A percentile compares a stretch with the other conserved stretches of the same genome.
Evolutionary conservation across 2,797 vertebrate species (phyloP).

Genomic region (Carcharodon carcharias): DNA sequence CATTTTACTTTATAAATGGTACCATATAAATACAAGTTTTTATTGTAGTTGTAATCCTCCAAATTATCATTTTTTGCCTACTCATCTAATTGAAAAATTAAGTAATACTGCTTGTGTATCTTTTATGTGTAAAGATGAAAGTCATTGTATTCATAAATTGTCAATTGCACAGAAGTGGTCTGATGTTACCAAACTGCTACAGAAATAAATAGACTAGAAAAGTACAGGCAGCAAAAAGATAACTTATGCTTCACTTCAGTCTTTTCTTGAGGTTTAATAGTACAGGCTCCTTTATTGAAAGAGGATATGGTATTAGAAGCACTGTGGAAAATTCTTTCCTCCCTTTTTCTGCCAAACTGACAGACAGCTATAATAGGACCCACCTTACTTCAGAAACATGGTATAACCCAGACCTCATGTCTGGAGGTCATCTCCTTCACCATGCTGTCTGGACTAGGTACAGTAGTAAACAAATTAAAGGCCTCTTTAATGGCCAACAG

Average conservation of each 20-base stretch:
- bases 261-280: neutral
- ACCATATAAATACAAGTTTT: neutral
- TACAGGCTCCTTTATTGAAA: neutral
- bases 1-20: neutral
- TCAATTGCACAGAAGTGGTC: neutral
- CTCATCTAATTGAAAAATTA: neutral
- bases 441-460: conserved; percentile 26
- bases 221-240: neutral
- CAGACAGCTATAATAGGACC: conserved; percentile 22
- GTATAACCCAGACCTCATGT: conserved; percentile 32
- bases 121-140: neutral
- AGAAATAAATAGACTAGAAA: neutral
- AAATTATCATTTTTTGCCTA: neutral
- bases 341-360: conserved; percentile 12
- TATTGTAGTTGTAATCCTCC: neutral
- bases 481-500: conserved; percentile 25
- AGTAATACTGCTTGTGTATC: neutral
- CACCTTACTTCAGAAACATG: conserved; percentile 28
- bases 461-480: conserved; percentile 38
- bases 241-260: neutral
- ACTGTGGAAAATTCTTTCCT: conserved; percentile 15
- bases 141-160: neutral
- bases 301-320: neutral
- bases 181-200: neutral
- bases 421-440: conserved; percentile 31